Percentiles rank a stretch among this genome's conserved stretches.
These are phyloP conservation scores for Netta rufina DNA, from an alignment of 2,797 vertebrate species.

Conservation along the genomic window DNA sequence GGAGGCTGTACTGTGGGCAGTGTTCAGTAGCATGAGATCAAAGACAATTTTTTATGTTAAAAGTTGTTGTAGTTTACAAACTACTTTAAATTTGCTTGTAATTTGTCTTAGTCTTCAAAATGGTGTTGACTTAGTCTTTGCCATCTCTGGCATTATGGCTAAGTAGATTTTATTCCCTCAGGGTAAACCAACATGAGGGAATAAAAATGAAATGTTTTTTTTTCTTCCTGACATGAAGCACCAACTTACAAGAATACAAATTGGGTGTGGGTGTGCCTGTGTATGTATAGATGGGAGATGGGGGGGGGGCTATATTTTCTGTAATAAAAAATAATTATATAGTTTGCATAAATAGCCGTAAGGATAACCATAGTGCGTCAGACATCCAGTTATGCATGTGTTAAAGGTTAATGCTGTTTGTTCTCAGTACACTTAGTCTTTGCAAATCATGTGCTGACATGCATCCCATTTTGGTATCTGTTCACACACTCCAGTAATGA, in stretches of 20 bases:
- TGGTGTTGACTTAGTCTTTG: neutral
- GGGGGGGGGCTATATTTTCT: constrained; percentile 40
- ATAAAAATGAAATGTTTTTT: constrained; percentile 10
- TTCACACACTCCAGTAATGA: constrained; percentile 64
- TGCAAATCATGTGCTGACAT: constrained; percentile 75
- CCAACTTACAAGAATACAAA: constrained; percentile 46
- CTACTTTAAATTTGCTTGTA: neutral
- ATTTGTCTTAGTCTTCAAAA: constrained; percentile 27
- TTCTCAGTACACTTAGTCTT: constrained; percentile 64
- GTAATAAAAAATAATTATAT: constrained; percentile 76
- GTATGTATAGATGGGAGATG: neutral
- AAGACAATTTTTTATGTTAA: neutral
- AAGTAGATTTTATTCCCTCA: neutral
- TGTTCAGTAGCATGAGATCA: neutral
- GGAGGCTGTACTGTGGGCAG: neutral
- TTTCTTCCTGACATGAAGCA: constrained; percentile 25
- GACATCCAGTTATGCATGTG: constrained; percentile 71
- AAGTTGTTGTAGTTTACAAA: constrained; percentile 3
- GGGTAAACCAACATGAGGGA: neutral
- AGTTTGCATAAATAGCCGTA: constrained; percentile 66
- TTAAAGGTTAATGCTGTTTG: constrained; percentile 71
- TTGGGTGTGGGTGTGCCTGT: constrained; percentile 23
- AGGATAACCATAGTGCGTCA: constrained; percentile 69
- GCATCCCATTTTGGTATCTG: constrained; percentile 62
- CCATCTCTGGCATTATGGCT: neutral